phyloP scores from a whole-genome alignment of 2,113 vertebrate genomes.

The Sarotherodon lohbergeri region DNA sequence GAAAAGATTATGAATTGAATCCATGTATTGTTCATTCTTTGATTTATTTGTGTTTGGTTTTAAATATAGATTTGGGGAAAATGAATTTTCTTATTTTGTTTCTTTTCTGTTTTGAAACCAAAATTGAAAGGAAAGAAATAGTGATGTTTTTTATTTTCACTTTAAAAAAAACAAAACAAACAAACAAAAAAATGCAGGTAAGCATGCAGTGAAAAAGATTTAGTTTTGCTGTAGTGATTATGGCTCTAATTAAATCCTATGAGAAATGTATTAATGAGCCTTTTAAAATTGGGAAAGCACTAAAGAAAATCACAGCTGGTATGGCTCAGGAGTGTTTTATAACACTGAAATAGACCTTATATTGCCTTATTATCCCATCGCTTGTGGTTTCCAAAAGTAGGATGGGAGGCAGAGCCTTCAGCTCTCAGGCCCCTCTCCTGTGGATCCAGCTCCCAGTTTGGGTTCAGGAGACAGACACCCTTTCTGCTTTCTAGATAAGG shows the following conservation, averaged over 20 bases:
- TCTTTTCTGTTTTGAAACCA: background rate
- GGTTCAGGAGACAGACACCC: background rate
- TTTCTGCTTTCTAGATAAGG: background rate
- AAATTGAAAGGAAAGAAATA: background rate
- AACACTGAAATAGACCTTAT: background rate
- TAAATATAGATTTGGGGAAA: background rate
- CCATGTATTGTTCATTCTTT: background rate
- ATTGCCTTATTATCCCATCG: background rate
- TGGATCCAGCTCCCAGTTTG: background rate
- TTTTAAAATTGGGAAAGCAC: background rate
- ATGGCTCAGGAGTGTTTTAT: background rate
- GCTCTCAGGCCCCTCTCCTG: background rate
- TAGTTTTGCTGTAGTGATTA: background rate
- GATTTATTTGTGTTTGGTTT: background rate
- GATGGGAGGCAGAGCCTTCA: background rate
- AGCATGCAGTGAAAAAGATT: background rate
- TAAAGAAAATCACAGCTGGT: background rate
- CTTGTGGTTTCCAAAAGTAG: background rate
- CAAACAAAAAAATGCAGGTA: background rate
- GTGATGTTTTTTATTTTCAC: background rate
- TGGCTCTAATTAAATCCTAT: background rate
- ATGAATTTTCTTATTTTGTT: background rate
- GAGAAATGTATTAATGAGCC: background rate
- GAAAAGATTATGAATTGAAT: background rate
- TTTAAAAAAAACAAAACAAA: background rate